These are phyloP conservation scores for Schizotus pectinicornis DNA, from an alignment of 2,888 invertebrate genomes.

Conservation along the genomic window DNA sequence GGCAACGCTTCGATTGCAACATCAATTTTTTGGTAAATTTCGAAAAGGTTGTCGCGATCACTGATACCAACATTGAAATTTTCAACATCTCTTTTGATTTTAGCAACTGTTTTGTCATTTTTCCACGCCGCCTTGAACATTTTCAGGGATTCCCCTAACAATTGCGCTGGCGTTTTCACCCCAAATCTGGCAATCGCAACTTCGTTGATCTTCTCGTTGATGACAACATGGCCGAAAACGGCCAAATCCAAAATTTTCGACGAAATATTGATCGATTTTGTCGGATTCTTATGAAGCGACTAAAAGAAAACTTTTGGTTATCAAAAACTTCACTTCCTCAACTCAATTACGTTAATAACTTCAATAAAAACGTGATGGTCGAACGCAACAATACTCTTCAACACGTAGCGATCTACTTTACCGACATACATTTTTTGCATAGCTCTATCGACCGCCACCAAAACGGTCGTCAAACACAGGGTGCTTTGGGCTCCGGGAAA, in stretches of 20 bases:
- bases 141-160: constrained; percentile 35
- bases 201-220: constrained; percentile 62
- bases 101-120: constrained; percentile 14
- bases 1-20: constrained; percentile 41
- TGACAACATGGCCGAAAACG: constrained; percentile 67
- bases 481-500: constrained; percentile 68
- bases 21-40: constrained; percentile 54
- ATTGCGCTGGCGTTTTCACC: constrained; percentile 34
- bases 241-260: constrained; percentile 66
- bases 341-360: constrained; percentile 39
- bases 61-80: constrained; percentile 52
- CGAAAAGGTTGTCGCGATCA: constrained; percentile 40
- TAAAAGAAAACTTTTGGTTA: constrained; percentile 54
- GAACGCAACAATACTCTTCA: constrained; percentile 35
- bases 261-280: constrained; percentile 58
- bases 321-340: constrained; percentile 11
- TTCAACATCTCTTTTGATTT: constrained; percentile 29
- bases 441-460: constrained; percentile 32
- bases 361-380: constrained; percentile 54
- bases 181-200: constrained; percentile 62
- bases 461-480: constrained; percentile 51
- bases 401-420: constrained; percentile 5
- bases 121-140: constrained; percentile 37
- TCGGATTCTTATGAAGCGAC: constrained; percentile 59
- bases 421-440: constrained; percentile 27